A percentile compares a stretch with the other conserved stretches of the same genome.
Evolutionary conservation across 2,888 invertebrate genomes (phyloP).

Genomic region (Nebria salina): DNA sequence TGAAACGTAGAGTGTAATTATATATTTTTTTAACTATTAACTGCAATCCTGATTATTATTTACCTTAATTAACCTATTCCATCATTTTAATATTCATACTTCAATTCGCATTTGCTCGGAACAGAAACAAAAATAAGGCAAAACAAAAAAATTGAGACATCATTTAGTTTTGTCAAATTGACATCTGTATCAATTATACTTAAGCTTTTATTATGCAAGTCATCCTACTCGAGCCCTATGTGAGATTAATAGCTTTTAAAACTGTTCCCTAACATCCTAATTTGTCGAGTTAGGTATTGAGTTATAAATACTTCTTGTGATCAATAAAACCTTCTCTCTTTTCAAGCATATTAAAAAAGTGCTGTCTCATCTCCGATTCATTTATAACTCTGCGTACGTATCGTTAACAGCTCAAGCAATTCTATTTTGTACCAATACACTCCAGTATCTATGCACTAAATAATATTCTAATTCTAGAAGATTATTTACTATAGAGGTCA

Average conservation of each 20-base stretch:
- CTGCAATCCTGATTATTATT: too few relatives aligned
- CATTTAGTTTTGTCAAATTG: background rate
- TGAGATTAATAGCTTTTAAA: constrained; percentile 5
- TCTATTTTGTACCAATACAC: background rate
- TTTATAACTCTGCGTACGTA: background rate
- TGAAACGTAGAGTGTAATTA: too few relatives aligned
- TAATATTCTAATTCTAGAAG: background rate
- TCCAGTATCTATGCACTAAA: background rate
- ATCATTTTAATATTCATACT: too few relatives aligned
- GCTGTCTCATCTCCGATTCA: background rate
- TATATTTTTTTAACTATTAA: too few relatives aligned
- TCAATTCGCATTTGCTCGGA: too few relatives aligned
- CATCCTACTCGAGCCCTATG: background rate
- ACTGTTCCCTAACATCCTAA: constrained; percentile 2
- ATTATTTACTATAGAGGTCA: background rate
- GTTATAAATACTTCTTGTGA: background rate
- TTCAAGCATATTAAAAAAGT: background rate
- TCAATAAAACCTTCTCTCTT: background rate
- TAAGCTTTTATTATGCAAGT: constrained; percentile 13
- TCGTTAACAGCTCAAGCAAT: background rate
- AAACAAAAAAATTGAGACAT: too few relatives aligned
- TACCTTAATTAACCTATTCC: too few relatives aligned
- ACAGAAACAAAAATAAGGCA: too few relatives aligned
- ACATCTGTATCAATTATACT: background rate
- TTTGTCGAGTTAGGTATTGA: background rate